phyloP scores from a whole-genome alignment of 2,113 vertebrate species.

The Zingel zingel region DNA sequence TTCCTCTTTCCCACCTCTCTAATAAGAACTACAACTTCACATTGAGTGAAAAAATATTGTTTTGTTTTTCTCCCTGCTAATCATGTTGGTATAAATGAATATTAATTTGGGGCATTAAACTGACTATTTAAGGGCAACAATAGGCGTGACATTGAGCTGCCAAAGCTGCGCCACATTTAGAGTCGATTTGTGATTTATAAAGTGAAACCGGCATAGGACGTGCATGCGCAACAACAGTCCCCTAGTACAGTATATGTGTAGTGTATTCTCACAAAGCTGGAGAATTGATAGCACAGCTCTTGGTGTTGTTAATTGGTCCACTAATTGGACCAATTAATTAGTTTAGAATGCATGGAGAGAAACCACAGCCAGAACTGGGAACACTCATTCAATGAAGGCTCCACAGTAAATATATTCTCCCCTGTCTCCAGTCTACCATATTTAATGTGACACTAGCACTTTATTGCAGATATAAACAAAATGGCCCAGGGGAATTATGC shows the following conservation, averaged over 20 bases:
- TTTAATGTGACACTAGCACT: slow-evolving; percentile 69
- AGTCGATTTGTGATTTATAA: too few species aligned
- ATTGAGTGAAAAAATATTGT: too few species aligned
- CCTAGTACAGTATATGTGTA: background rate
- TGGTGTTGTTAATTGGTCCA: slow-evolving; percentile 54
- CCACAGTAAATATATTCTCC: slow-evolving; percentile 56
- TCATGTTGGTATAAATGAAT: too few species aligned
- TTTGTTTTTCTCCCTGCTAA: too few species aligned
- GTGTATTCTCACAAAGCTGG: background rate
- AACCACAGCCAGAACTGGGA: slow-evolving; percentile 13
- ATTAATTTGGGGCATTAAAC: too few species aligned
- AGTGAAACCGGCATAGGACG: too few species aligned
- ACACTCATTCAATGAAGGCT: slow-evolving; percentile 38
- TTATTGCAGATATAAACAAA: slow-evolving; percentile 75
- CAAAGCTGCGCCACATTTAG: too few species aligned
- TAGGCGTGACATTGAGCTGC: too few species aligned
- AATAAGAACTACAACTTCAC: too few species aligned
- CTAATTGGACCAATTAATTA: slow-evolving; percentile 65
- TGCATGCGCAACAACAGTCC: background rate
- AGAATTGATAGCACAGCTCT: slow-evolving; percentile 13
- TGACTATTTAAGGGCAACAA: too few species aligned
- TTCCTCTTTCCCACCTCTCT: too few species aligned
- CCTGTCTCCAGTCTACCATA: slow-evolving; percentile 54
- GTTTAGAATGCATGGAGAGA: slow-evolving; percentile 16
- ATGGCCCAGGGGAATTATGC: slow-evolving; percentile 63